Percentiles rank a stretch among this genome's conserved stretches.
phyloP scores from a whole-genome alignment of 2,113 vertebrate genomes.

The Corythoichthys intestinalis region DNA sequence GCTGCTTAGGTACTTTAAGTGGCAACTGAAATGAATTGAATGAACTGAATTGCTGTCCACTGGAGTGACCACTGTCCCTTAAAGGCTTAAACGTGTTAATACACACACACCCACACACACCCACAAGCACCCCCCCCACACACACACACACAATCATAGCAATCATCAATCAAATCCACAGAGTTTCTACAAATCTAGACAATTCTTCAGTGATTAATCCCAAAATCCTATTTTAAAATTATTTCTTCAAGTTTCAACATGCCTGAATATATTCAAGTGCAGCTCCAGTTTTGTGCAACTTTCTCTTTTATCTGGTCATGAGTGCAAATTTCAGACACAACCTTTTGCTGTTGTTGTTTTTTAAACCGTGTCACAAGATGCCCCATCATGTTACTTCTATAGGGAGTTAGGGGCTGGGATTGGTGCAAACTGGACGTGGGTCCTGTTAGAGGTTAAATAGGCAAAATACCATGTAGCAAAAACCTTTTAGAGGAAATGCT shows the following conservation, averaged over 20 bases:
- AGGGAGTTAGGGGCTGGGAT: no score
- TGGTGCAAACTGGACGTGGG: conserved; percentile 33
- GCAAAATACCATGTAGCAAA: conserved; percentile 41
- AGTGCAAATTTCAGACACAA: neutral
- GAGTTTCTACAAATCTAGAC: neutral
- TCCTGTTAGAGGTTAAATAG: conserved; percentile 53
- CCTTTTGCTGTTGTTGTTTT: neutral
- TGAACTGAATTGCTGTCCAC: no score
- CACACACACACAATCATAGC: no score
- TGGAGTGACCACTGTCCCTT: no score
- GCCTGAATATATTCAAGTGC: conserved; percentile 20
- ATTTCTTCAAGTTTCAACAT: conserved; percentile 12
- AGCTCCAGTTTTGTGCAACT: conserved; percentile 5
- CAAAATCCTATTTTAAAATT: no score
- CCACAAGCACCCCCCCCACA: no score
- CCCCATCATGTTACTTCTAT: conserved; percentile 18
- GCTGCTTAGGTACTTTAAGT: no score
- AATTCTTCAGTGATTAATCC: neutral
- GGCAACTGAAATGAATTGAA: no score
- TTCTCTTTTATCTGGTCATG: neutral
- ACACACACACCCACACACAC: no score
- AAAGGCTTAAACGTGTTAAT: no score
- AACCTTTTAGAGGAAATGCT: conserved; percentile 50
- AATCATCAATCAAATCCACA: neutral
- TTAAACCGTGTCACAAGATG: conserved; percentile 22